Percentiles rank a stretch among this genome's conserved stretches.
Evolutionary conservation across 2,888 invertebrate species (phyloP).

Genomic region (Acanthosepion lycidas): DNA sequence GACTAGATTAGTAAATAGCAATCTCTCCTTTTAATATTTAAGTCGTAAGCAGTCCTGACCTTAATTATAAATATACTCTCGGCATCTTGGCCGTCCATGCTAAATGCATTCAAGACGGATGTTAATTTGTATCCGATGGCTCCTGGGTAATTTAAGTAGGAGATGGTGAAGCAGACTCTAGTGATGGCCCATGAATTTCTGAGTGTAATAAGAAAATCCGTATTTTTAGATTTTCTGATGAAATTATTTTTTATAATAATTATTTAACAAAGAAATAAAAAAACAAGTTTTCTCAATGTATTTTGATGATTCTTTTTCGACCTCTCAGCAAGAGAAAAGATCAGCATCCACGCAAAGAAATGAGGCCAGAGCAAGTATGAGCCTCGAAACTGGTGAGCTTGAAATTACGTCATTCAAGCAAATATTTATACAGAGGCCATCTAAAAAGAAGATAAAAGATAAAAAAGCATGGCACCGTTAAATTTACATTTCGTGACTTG

Average conservation of each 20-base stretch:
- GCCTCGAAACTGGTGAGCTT: not conserved
- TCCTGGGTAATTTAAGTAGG: too few relatives aligned
- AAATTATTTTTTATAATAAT: not conserved
- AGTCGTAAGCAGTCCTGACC: too few relatives aligned
- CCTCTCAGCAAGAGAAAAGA: not conserved
- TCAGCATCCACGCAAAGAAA: not conserved
- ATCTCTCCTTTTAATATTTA: too few relatives aligned
- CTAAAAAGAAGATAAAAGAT: not conserved
- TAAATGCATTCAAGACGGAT: too few relatives aligned
- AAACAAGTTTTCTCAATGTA: not conserved
- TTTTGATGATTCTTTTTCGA: not conserved
- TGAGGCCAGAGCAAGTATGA: not conserved
- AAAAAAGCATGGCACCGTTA: not conserved
- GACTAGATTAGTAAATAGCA: too few relatives aligned
- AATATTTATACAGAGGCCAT: not conserved
- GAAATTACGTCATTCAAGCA: not conserved
- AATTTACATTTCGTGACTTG: not conserved
- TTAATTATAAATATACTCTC: too few relatives aligned
- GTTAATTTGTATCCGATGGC: too few relatives aligned
- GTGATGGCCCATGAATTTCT: too few relatives aligned
- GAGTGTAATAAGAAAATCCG: too few relatives aligned
- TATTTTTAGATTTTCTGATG: not conserved
- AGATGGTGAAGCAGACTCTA: too few relatives aligned
- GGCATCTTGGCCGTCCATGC: too few relatives aligned
- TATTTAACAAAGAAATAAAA: not conserved